Evolutionary conservation across 1,140 invertebrate species (phyloP), one percentile per base, ranked within the genome.

Genomic region (Bilobella aurantiaca): DNA sequence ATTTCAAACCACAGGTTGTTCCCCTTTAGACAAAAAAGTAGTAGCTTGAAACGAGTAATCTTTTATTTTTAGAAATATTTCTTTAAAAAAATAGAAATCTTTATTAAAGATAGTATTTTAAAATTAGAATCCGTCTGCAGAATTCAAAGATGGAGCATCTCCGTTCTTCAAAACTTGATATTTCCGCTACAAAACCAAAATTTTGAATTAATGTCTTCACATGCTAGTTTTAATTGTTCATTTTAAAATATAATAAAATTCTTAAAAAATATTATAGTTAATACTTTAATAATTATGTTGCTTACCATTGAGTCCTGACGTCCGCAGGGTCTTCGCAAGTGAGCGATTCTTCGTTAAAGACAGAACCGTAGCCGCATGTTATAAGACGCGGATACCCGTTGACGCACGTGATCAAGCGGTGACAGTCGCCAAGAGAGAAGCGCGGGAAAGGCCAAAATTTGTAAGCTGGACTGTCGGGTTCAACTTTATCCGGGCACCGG

Each of bases 371-470:
- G 27, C 87, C 90, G 74, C 92, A 95, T 37, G 86, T 84, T 69
- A 92, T 88, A 30, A 93, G 80, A 69, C 92, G 82, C 1, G 92
- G 91, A 75, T 87, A 82, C 2, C 88, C 87, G 68, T 93, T 87
- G 29, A 93, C 90, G 75, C 91, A 94, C 28, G 90, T 91, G 75
- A 94, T 91, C 47, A 93, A 80, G 59, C 86, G 83, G 73, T 87
- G 85, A 75, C 88, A 90, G 74, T 92, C 89, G 28, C 87, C 87
- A 21, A 87, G 86, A 0, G 89, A 80, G 80, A 90, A 94, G 65
- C 91, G 83, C 14, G 92, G 92, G 81, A 85, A 93, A 0, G 91
- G 92, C 86, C 88, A 90, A 81, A 93, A 96, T 76, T 87, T 87
- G 66, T 89, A 87, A 25, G 89, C 83, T 67, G 86, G 80, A 42